A percentile compares a stretch with the other conserved stretches of the same genome.
phyloP scores from a whole-genome alignment of 2,113 vertebrate genomes.

The Ciconia boyciana region DNA sequence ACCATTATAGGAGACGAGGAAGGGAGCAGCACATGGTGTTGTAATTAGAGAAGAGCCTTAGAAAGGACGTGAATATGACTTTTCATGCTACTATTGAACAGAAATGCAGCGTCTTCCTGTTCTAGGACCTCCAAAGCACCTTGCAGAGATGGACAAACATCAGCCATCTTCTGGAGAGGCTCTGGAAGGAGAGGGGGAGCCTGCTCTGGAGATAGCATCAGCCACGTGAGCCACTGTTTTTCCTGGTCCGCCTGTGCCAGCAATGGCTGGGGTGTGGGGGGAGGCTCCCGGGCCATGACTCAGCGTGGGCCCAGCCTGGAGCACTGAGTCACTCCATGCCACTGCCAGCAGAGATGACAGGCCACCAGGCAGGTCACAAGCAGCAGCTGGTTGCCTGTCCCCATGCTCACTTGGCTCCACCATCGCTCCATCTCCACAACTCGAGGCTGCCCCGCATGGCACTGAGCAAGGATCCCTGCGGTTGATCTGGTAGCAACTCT shows the following conservation, averaged over 20 bases:
- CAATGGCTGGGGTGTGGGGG: rapidly evolving
- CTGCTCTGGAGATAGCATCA: background rate
- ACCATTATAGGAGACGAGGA: background rate
- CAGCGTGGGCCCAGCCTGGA: background rate
- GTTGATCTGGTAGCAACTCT: background rate
- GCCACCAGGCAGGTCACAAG: background rate
- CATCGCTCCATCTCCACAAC: rapidly evolving
- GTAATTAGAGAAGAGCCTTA: background rate
- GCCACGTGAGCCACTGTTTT: rapidly evolving
- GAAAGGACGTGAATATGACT: background rate
- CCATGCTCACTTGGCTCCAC: rapidly evolving
- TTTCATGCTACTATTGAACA: background rate
- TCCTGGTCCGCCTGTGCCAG: background rate
- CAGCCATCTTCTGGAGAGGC: background rate
- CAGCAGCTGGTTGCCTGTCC: rapidly evolving
- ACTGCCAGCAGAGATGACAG: rapidly evolving
- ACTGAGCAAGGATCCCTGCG: background rate
- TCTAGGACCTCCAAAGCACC: background rate
- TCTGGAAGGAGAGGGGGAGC: background rate
- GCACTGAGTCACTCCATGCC: background rate
- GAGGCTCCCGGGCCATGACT: background rate
- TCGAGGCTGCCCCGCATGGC: rapidly evolving
- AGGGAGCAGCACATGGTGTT: background rate
- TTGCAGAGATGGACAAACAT: background rate
- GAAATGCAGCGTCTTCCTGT: background rate